Evolutionary conservation across 2,888 invertebrate species (phyloP).

Genomic region (Agapetus fuscipes): DNA sequence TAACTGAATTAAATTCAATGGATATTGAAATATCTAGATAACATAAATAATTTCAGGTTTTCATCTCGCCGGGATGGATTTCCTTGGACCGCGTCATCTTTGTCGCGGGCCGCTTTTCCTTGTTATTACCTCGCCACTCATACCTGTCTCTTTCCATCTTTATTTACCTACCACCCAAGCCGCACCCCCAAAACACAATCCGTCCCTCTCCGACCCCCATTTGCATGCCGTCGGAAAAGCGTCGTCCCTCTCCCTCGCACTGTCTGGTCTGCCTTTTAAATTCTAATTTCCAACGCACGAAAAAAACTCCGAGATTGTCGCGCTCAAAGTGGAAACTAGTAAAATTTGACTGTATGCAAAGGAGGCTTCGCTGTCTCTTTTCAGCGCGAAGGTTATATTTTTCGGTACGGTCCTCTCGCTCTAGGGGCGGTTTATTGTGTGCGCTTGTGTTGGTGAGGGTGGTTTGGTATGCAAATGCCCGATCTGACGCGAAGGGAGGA

Average conservation of each 20-base stretch:
- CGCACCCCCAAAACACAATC: constrained; percentile 16
- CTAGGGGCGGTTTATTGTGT: constrained; percentile 27
- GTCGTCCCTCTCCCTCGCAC: constrained; percentile 16
- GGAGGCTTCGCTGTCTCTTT: constrained; percentile 6
- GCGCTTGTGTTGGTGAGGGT: constrained; percentile 35
- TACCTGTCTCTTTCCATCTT: constrained; percentile 1
- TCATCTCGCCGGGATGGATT: too few relatives aligned
- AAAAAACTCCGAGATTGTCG: constrained; percentile 19
- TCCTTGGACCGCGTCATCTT: too few relatives aligned
- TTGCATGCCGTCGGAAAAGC: constrained; percentile 19
- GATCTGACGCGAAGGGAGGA: constrained; percentile 22
- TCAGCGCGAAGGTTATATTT: too few relatives aligned
- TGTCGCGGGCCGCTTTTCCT: too few relatives aligned
- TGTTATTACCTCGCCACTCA: background rate
- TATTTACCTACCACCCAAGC: constrained; percentile 12
- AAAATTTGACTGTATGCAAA: too few relatives aligned
- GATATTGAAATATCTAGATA: too few relatives aligned
- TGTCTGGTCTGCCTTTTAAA: constrained; percentile 21
- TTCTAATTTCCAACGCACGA: constrained; percentile 20
- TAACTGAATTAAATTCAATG: too few relatives aligned
- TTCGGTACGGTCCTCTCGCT: constrained; percentile 2
- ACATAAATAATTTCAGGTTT: too few relatives aligned
- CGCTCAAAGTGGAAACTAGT: too few relatives aligned
- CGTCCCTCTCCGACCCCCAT: constrained; percentile 19
- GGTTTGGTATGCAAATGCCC: constrained; percentile 46